Conservation (phyloP, 2,797 vertebrate genomes). For the Gouania willdenowi region DNA sequence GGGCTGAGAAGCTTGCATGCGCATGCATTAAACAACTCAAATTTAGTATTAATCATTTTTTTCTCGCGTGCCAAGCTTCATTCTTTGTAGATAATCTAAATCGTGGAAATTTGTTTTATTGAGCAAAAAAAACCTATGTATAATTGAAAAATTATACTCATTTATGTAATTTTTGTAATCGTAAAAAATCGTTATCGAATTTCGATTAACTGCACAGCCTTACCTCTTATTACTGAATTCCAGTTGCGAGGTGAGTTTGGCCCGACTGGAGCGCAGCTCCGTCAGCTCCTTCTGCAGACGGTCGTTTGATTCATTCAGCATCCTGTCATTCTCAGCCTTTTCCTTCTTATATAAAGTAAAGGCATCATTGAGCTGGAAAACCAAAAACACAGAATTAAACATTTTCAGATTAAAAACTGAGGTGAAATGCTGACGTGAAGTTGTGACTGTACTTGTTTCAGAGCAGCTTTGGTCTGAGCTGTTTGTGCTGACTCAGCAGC, state of each 20-base stretch:
- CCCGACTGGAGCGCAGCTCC: slow-evolving; percentile 84
- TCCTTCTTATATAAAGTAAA: slow-evolving; percentile 93
- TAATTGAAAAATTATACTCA: too few relatives aligned
- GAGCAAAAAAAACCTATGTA: too few relatives aligned
- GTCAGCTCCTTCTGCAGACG: slow-evolving; percentile 87
- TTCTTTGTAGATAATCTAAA: too few relatives aligned
- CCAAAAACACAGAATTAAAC: neutral
- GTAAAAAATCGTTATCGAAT: too few relatives aligned
- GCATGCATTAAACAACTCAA: too few relatives aligned
- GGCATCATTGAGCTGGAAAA: slow-evolving; percentile 83
- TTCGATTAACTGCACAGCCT: too few relatives aligned
- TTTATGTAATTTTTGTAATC: too few relatives aligned
- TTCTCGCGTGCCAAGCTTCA: too few relatives aligned
- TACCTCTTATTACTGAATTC: slow-evolving; percentile 95
- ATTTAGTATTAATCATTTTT: too few relatives aligned
- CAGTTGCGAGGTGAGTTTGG: slow-evolving; percentile 88
- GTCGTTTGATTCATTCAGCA: slow-evolving; percentile 89
- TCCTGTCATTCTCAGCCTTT: slow-evolving; percentile 89
- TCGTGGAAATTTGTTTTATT: too few relatives aligned
- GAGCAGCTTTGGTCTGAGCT: slow-evolving; percentile 87
- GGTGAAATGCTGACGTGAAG: neutral
- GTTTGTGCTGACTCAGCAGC: slow-evolving; percentile 78
- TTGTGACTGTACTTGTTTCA: slow-evolving; percentile 84
- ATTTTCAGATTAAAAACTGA: neutral
- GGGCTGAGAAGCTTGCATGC: too few relatives aligned